phyloP scores from a whole-genome alignment of 2,113 vertebrate species.

The Circaetus gallicus region DNA sequence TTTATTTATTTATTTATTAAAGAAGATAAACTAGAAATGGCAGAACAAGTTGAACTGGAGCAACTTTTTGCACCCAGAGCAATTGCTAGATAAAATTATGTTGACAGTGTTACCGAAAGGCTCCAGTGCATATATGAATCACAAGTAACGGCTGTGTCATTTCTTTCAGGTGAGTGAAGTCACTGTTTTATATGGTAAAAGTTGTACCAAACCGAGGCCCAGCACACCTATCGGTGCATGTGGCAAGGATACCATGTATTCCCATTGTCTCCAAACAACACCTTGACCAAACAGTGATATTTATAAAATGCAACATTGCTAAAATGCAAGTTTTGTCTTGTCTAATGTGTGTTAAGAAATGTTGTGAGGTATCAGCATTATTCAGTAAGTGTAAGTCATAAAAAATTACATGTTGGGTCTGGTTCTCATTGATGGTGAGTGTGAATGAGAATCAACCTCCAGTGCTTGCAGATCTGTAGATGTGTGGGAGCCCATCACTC shows the following conservation, averaged over 20 bases:
- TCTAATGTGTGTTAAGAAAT: not conserved
- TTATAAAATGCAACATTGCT: not conserved
- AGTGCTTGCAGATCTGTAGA: not conserved
- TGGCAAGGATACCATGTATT: not conserved
- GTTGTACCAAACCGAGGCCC: not conserved
- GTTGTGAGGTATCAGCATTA: not conserved
- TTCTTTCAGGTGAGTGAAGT: not conserved
- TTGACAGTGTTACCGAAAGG: not conserved
- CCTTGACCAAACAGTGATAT: not conserved
- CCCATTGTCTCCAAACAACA: not conserved
- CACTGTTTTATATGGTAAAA: not conserved
- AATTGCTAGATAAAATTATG: not conserved
- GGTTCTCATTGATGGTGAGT: not conserved
- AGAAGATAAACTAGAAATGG: slow-evolving; percentile 28
- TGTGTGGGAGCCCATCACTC: not conserved
- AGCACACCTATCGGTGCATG: not conserved
- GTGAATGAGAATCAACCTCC: not conserved
- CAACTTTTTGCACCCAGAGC: not conserved
- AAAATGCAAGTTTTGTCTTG: not conserved
- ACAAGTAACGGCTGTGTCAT: not conserved
- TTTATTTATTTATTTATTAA: slow-evolving; percentile 49
- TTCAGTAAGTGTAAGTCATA: not conserved
- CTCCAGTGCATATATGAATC: not conserved
- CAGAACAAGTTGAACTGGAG: slow-evolving; percentile 2
- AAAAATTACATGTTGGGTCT: not conserved